Evolutionary conservation across 2,113 vertebrate species (phyloP).

Genomic region (Limnothrissa miodon): DNA sequence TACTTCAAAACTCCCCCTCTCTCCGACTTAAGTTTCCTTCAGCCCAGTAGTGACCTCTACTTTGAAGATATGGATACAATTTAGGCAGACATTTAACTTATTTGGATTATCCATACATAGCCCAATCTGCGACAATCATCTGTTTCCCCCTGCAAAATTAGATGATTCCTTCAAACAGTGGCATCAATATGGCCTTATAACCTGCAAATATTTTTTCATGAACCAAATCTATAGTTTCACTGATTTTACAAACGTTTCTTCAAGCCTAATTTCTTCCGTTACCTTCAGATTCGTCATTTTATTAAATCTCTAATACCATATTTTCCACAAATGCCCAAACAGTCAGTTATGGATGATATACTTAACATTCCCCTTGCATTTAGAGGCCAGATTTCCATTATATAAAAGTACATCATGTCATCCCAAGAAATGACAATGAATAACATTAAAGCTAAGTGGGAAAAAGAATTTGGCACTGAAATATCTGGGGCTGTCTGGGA

Average conservation of each 20-base stretch:
- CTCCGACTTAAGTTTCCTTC: too few species aligned
- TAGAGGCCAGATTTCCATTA: slow-evolving; percentile 19
- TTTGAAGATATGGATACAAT: background rate
- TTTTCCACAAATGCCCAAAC: slow-evolving; percentile 16
- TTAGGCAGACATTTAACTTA: too few species aligned
- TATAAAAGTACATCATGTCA: slow-evolving; percentile 27
- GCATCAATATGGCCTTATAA: too few species aligned
- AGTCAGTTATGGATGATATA: slow-evolving; percentile 6
- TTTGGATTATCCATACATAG: too few species aligned
- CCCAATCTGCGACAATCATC: too few species aligned
- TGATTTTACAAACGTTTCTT: slow-evolving; percentile 24
- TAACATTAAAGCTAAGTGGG: slow-evolving; percentile 22
- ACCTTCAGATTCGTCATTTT: slow-evolving; percentile 23
- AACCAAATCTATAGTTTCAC: slow-evolving; percentile 23
- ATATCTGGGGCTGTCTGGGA: slow-evolving; percentile 18
- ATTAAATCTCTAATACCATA: background rate
- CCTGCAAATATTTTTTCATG: slow-evolving; percentile 20
- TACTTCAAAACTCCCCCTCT: too few species aligned
- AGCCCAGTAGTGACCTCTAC: background rate
- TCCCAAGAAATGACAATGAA: background rate
- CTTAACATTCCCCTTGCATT: slow-evolving; percentile 10
- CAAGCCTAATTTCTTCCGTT: slow-evolving; percentile 25
- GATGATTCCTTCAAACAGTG: too few species aligned
- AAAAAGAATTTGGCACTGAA: slow-evolving; percentile 22
- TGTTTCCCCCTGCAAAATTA: too few species aligned